Evolutionary conservation across 1,140 invertebrate species (phyloP).

Genomic region (Hetaerina americana): DNA sequence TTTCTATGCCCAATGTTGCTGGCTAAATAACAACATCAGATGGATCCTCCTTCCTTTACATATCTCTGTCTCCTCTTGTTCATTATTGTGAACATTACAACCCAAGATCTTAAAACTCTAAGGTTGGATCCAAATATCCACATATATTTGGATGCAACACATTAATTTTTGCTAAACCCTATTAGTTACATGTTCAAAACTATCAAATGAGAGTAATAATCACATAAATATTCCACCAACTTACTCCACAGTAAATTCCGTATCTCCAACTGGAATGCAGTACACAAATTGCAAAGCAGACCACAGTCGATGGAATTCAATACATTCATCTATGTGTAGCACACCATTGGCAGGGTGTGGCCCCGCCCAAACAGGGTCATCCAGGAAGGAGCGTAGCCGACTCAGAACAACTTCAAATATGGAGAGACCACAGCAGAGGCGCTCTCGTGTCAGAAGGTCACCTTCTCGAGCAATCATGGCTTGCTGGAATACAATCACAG

Average conservation of each 20-base stretch:
- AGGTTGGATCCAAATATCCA: too few species aligned
- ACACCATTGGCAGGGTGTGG: slow-evolving; percentile 80
- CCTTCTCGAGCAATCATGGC: slow-evolving; percentile 83
- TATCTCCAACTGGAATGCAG: slow-evolving; percentile 92
- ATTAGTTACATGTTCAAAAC: too few species aligned
- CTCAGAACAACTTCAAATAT: slow-evolving; percentile 93
- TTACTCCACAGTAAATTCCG: slow-evolving; percentile 94
- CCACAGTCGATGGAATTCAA: slow-evolving; percentile 95
- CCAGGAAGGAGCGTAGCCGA: slow-evolving; percentile 69
- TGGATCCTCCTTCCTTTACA: too few species aligned
- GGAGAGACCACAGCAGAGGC: slow-evolving; percentile 95
- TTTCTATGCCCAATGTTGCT: too few species aligned
- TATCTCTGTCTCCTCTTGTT: too few species aligned
- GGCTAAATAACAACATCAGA: too few species aligned
- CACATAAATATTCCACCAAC: slow-evolving; percentile 30
- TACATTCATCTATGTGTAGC: slow-evolving; percentile 93
- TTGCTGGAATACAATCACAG: slow-evolving; percentile 73
- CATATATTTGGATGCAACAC: too few species aligned
- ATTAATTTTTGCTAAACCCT: too few species aligned
- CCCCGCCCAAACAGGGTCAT: slow-evolving; percentile 85
- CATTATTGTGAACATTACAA: too few species aligned
- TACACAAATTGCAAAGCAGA: slow-evolving; percentile 97
- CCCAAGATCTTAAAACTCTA: too few species aligned
- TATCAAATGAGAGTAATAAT: too few species aligned
- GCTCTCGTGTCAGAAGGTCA: slow-evolving; percentile 89